Evolutionary conservation across 2,888 invertebrate genomes (phyloP), one percentile per base, ranked within the genome.

Genomic region (Nemapogon koenigi): DNA sequence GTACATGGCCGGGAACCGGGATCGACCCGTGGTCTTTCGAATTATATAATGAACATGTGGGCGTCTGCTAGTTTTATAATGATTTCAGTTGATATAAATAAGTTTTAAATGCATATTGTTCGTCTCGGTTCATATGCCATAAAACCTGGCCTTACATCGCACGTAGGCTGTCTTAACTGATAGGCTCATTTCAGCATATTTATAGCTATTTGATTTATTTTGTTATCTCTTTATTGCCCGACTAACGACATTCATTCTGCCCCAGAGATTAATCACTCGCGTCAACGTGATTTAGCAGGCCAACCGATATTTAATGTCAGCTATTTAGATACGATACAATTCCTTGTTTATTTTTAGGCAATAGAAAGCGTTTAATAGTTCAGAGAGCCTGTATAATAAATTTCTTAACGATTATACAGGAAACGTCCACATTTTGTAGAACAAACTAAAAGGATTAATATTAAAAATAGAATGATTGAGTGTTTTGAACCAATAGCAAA

Each of bases 131-230:
- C 31, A 31, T 15, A 17, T 33, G 19, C 33, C 11, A 33, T 33
- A 33, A 33, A 33, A 33, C 19, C 19, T 19, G 33, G 19, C 13
- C 15, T 16, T 16, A 15, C 19, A n/a, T 10, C 33, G 18, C 18
- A 19, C 33, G 33, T 33, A 33, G 33, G 33, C 19, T 19, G 33
- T 19, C 19, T 11, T 13, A 33, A 64, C 71, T 66, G 72, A 73
- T 73, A 66, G n/a, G 65, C 62, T 73, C 72, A 69, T 73, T 65
- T 63, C 54, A 57, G 44, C 53, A 61, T 75, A 75, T 75, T 78
- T 75, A 78, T 72, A 62, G 68, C 62, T 49, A 51, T 75, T 75
- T 78, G 76, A 76, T 78, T 78, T 78, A 78, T 78, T 75, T 73
- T 71, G 69, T 75, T 76, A 75, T 72, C 71, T 68, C 72, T 76